Base-by-base conservation (phyloP, 2,113 vertebrate species). In the Colaptes auratus region DNA sequence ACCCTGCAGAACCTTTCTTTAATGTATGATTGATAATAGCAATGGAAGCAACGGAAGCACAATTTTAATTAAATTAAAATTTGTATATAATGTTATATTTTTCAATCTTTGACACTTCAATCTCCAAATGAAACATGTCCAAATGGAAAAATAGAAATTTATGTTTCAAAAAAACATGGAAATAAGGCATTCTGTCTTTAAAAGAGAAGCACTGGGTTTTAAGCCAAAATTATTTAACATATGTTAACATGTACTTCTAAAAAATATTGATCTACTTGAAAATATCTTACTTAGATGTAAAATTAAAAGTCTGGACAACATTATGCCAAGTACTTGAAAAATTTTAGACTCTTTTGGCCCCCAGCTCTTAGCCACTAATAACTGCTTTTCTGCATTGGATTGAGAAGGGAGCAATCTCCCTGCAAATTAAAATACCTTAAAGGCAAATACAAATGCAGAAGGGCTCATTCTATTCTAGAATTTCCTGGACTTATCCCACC, bases 391-490 rank as follows among this genome's bases (percentile, higher is more conserved):
- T 93, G 46, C 21, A 55, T 23, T 77, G 42, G 4, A 56, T 31
- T 93, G 59, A 85, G 44, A 82, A 90, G 15, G 12, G 23, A 90
- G 28, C 25, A 33, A 70, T 79, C 50, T 79, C 77, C 4, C 46
- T 46, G 46, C 7, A 95, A 87, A 73, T 78, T 84, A 86, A 86
- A 92, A 90, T 87, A 10, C 9, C 30, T 80, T 76, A 46, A 73
- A 77, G 35, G 17, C 25, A 89, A 87, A 76, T 42, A 59, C 5
- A 64, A 75, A 59, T 75, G 78, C 19, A 17, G 72, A 53, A 75
- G 12, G 74, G 3, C 7, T 88, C 39, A 46, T 71, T 86, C 5
- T 88, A 25, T 60, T 90, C 23, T 56, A 58, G 20, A 78, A 53
- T 86, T 81, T 93, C 48, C 48, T n/a, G 9, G 9, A 2, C 21